phyloP scores from a whole-genome alignment of 1,140 invertebrate genomes.

The Drosophila bipectinata region DNA sequence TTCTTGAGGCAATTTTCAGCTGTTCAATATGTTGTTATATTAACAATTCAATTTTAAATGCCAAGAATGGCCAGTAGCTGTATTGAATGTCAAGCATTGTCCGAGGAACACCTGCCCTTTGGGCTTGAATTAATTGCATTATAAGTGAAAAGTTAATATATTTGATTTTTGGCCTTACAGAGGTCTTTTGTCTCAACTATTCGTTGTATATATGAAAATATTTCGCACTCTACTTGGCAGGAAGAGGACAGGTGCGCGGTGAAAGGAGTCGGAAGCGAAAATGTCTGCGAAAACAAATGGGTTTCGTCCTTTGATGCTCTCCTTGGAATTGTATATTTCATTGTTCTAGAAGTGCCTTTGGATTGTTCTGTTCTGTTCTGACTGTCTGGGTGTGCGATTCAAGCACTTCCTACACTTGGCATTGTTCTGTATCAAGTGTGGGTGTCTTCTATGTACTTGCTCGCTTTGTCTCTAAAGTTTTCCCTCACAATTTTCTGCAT shows the following conservation, averaged over 20 bases:
- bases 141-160: no score
- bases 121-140: no score
- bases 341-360: constrained; percentile 84
- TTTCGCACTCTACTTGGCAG: constrained; percentile 31
- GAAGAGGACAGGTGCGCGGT: constrained; percentile 23
- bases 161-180: neutral
- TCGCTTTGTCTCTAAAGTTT: constrained; percentile 61
- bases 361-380: constrained; percentile 56
- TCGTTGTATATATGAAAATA: constrained; percentile 30
- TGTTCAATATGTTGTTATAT: constrained; percentile 5
- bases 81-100: neutral
- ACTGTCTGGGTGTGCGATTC: constrained; percentile 16
- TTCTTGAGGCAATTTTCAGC: constrained; percentile 1
- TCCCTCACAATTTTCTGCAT: constrained; percentile 84
- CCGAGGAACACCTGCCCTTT: no score
- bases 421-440: constrained; percentile 65
- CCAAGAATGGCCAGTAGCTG: neutral
- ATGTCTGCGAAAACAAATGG: constrained; percentile 72
- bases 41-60: neutral
- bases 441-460: constrained; percentile 19
- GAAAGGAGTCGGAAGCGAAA: constrained; percentile 40
- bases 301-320: constrained; percentile 83
- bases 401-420: constrained; percentile 54
- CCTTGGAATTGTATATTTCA: constrained; percentile 85
- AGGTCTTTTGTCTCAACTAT: constrained; percentile 28